These are phyloP conservation scores for Willisornis vidua DNA, from an alignment of 2,113 vertebrate genomes.

Conservation along the genomic window DNA sequence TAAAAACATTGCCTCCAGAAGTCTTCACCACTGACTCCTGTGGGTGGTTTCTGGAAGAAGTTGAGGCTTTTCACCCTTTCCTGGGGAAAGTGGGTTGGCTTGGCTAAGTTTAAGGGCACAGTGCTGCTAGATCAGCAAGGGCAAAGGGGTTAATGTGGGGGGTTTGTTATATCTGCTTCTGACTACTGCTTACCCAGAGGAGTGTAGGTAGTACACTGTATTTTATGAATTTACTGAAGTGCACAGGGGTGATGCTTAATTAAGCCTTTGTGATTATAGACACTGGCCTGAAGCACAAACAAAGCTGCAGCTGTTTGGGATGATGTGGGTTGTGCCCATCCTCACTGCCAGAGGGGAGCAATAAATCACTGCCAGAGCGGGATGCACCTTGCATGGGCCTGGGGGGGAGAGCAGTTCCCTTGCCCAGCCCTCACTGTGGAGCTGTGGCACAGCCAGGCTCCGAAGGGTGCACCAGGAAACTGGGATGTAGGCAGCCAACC, in stretches of 20 bases:
- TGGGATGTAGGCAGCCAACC: neutral
- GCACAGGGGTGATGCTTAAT: conserved; percentile 12
- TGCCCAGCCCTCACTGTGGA: neutral
- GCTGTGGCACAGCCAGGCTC: neutral
- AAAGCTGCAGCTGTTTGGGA: conserved; percentile 27
- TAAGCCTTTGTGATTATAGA: neutral
- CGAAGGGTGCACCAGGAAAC: neutral
- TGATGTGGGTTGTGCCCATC: neutral
- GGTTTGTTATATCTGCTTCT: neutral
- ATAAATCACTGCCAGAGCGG: neutral
- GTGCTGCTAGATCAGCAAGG: neutral
- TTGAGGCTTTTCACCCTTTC: neutral
- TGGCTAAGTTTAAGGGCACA: neutral
- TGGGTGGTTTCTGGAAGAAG: neutral
- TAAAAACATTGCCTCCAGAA: neutral
- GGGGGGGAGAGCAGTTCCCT: neutral
- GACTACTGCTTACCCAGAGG: neutral
- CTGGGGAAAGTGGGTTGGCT: neutral
- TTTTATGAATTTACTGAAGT: neutral
- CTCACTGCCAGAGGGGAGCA: neutral
- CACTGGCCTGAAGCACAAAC: conserved; percentile 45
- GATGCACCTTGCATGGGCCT: neutral
- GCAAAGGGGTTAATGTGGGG: neutral
- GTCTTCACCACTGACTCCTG: neutral
- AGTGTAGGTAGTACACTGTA: neutral